Percentiles rank a stretch among this genome's conserved stretches.
phyloP scores from a whole-genome alignment of 2,113 vertebrate genomes.

The Mesembrinibis cayennensis region DNA sequence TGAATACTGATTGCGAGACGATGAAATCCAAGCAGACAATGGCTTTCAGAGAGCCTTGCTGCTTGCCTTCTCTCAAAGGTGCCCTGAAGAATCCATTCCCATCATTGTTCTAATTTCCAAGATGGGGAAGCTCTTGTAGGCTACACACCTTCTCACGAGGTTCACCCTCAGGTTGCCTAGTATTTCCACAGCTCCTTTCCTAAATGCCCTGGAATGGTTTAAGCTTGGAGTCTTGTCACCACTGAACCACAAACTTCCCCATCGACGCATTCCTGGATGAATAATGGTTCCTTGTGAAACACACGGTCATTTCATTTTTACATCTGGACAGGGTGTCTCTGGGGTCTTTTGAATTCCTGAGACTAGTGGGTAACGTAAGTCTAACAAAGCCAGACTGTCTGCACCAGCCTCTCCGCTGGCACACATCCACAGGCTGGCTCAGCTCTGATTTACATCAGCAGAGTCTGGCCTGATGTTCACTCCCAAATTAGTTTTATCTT shows the following conservation, averaged over 20 bases:
- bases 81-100: background rate
- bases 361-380: fast-evolving
- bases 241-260: background rate
- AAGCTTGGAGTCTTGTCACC: background rate
- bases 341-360: background rate
- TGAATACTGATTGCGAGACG: background rate
- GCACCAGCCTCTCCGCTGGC: background rate
- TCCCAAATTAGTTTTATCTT: background rate
- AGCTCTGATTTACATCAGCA: background rate
- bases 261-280: fast-evolving
- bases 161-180: background rate
- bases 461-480: background rate
- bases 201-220: background rate
- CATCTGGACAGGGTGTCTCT: background rate
- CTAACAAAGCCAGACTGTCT: background rate
- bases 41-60: background rate
- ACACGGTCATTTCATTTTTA: fast-evolving
- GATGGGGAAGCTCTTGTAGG: background rate
- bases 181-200: background rate
- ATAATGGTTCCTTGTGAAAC: background rate
- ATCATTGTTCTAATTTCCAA: background rate
- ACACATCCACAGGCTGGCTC: background rate
- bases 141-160: background rate
- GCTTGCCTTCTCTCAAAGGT: background rate
- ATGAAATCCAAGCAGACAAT: background rate